A percentile compares a stretch with the other conserved stretches of the same genome.
These are phyloP conservation scores for Diachrysia chrysitis DNA, from an alignment of 2,888 invertebrate genomes.

Conservation along the genomic window DNA sequence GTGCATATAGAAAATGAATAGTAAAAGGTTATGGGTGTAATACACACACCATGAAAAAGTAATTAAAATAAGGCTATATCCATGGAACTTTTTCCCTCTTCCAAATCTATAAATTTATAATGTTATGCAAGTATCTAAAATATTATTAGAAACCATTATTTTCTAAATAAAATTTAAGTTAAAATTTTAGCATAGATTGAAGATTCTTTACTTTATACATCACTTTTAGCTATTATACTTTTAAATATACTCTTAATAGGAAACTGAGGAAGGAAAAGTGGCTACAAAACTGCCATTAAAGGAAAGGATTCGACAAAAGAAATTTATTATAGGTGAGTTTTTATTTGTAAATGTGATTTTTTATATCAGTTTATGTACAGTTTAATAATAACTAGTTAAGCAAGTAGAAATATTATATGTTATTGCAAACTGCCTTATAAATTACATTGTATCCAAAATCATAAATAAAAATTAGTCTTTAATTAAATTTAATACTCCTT, in stretches of 20 bases:
- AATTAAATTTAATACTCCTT: conserved; percentile 11
- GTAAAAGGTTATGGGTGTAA: neutral
- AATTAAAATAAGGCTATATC: neutral
- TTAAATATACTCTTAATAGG: conserved; percentile 72
- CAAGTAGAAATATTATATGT: too few species aligned
- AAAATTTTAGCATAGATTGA: neutral
- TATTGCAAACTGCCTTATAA: too few species aligned
- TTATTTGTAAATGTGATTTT: neutral
- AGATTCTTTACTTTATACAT: neutral
- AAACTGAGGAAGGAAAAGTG: conserved; percentile 88
- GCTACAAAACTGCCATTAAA: conserved; percentile 86
- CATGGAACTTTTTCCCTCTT: neutral
- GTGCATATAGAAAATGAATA: neutral
- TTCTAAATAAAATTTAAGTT: neutral
- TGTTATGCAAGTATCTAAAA: neutral
- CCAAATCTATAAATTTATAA: neutral
- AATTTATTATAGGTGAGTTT: conserved; percentile 90
- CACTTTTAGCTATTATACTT: neutral
- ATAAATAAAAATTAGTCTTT: neutral
- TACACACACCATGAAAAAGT: neutral
- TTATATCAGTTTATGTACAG: too few species aligned
- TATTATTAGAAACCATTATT: neutral
- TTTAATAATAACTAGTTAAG: too few species aligned
- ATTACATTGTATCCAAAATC: too few species aligned
- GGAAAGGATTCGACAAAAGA: conserved; percentile 90